These are phyloP conservation scores for Coreoperca whiteheadi DNA, from an alignment of 2,113 vertebrate species.

Conservation along the genomic window DNA sequence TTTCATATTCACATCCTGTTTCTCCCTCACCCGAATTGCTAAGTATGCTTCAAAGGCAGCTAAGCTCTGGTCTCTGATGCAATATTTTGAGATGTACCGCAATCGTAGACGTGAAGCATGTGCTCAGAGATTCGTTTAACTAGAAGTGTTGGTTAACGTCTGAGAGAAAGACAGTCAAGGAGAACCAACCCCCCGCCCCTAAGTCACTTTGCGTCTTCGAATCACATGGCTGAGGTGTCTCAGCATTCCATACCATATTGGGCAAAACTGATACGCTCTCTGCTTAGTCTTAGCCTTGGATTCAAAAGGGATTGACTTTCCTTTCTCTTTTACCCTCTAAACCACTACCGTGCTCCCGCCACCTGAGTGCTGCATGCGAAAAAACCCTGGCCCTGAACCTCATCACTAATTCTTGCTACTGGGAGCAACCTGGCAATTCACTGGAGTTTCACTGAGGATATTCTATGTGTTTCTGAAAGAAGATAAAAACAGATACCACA, in stretches of 20 bases:
- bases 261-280: conserved; percentile 69
- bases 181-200: conserved; percentile 45
- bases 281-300: conserved; percentile 49
- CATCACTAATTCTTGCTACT: conserved; percentile 2
- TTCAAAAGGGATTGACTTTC: conserved; percentile 55
- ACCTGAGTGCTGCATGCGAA: conserved; percentile 38
- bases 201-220: conserved; percentile 72
- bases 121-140: conserved; percentile 41
- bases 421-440: background rate
- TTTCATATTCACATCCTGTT: conserved; percentile 46
- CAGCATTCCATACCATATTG: conserved; percentile 86
- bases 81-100: conserved; percentile 60
- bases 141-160: conserved; percentile 53
- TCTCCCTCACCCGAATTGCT: conserved; percentile 17
- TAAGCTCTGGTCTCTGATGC: conserved; percentile 61
- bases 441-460: background rate
- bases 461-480: background rate
- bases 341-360: conserved; percentile 34
- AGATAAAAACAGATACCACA: background rate
- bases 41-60: conserved; percentile 61
- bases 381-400: background rate
- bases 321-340: conserved; percentile 30
- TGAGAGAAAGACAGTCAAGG: conserved; percentile 32
- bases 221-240: conserved; percentile 78
- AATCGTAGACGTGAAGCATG: conserved; percentile 47